These are phyloP conservation scores for Pseudomyrmex sp. DNA, from an alignment of 1,140 invertebrate species.

Conservation along the genomic window DNA sequence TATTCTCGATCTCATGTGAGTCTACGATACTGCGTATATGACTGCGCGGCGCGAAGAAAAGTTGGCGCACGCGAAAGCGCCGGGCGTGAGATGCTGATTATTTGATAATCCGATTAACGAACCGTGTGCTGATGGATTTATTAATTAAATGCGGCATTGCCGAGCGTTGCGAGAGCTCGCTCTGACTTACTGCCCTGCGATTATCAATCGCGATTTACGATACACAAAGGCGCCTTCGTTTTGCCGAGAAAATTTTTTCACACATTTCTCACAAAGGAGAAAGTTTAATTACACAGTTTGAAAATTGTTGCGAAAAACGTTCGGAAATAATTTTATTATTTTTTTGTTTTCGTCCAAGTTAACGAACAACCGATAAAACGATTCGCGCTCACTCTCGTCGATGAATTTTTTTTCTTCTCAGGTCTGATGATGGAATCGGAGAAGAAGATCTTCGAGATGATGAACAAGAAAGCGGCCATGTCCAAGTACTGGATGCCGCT, in stretches of 20 bases:
- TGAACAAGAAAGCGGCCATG: constrained; percentile 94
- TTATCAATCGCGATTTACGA: constrained; percentile 50
- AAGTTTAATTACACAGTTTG: constrained; percentile 57
- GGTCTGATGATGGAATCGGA: constrained; percentile 96
- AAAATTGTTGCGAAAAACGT: not conserved
- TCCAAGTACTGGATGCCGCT: constrained; percentile 97
- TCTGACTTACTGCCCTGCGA: constrained; percentile 36
- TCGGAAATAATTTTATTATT: constrained; percentile 46
- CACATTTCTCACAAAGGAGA: constrained; percentile 32
- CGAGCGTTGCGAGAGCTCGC: not conserved
- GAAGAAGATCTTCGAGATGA: constrained; percentile 94
- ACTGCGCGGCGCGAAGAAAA: constrained; percentile 4
- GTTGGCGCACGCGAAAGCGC: constrained; percentile 51
- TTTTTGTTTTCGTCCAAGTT: constrained; percentile 29
- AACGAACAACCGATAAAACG: constrained; percentile 16
- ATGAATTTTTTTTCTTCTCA: constrained; percentile 78
- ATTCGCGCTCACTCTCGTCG: constrained; percentile 1
- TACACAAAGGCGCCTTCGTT: not conserved
- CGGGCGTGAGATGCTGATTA: constrained; percentile 19
- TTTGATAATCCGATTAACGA: constrained; percentile 64
- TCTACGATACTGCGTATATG: not conserved
- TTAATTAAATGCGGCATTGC: constrained; percentile 47
- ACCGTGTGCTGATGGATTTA: constrained; percentile 40
- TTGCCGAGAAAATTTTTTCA: constrained; percentile 2
- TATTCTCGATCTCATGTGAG: constrained; percentile 29